phyloP scores from a whole-genome alignment of 2,888 invertebrate species.

The Octonoba sinensis region DNA sequence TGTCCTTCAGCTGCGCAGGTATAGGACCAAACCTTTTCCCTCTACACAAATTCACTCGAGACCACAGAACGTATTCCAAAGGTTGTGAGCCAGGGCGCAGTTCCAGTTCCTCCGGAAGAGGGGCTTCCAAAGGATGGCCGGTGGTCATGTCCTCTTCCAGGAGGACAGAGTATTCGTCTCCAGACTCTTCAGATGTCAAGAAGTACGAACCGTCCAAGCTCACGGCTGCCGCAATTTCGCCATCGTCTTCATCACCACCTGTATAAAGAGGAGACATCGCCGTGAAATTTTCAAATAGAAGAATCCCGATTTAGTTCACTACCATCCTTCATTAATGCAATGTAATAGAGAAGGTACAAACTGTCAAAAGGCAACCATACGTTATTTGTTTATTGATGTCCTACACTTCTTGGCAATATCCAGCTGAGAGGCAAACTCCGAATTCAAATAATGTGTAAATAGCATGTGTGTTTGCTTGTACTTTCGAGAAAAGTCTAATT shows the following conservation, averaged over 20 bases:
- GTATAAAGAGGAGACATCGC: not conserved
- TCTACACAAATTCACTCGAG: slow-evolving; percentile 30
- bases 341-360: not conserved
- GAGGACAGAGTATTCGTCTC: slow-evolving; percentile 9
- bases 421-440: too few relatives aligned
- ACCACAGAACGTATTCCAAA: slow-evolving; percentile 44
- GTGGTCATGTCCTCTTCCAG: slow-evolving; percentile 35
- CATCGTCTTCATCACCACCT: slow-evolving; percentile 55
- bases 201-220: slow-evolving; percentile 45
- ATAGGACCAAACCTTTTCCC: slow-evolving; percentile 60
- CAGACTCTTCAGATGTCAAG: slow-evolving; percentile 43
- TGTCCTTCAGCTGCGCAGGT: slow-evolving; percentile 55
- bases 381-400: too few relatives aligned
- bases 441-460: too few relatives aligned
- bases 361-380: not conserved
- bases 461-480: too few relatives aligned
- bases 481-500: too few relatives aligned
- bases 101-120: slow-evolving; percentile 55
- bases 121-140: slow-evolving; percentile 23
- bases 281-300: not conserved
- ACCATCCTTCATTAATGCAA: not conserved
- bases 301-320: not conserved
- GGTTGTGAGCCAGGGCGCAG: slow-evolving; percentile 48
- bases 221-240: slow-evolving; percentile 25
- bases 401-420: too few relatives aligned